Evolutionary conservation across 2,888 invertebrate species (phyloP), one percentile per base, ranked within the genome.

Genomic region (Lomographa bimaculata): DNA sequence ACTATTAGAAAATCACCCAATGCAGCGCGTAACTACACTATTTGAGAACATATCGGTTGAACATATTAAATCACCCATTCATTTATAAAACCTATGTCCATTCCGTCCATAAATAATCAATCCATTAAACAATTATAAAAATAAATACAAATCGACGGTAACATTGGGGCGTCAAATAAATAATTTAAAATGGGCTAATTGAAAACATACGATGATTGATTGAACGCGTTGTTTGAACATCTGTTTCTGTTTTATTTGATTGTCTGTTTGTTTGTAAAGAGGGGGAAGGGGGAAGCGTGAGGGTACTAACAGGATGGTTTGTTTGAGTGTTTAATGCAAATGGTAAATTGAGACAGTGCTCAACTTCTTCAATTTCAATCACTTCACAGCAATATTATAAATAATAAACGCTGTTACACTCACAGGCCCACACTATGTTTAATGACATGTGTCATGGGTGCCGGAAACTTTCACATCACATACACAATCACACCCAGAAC

Each of bases 161-260:
- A n/a, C n/a, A n/a, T 16, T 28, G 17, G 30, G 46, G 46, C 25
- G 43, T 43, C 20, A 43, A 45, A 49, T 54, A 46, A 46, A 49
- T 49, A 43, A 46, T 47, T 40, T 39, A 50, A 52, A 44, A 37
- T 29, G 25, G 46, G 60, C 65, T 67, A 68, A 69, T 68, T 67
- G 62, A 63, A 67, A 68, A 53, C 62, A 60, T 64, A 68, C 63
- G 63, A 58, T 73, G 70, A 74, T 73, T 70, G 71, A 71, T 77
- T 57, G 63, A 65, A 62, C 64, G 63, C 57, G 57, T 43, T 77
- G 66, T 79, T 79, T 80, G 79, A 58, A 77, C 81, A 81, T 79
- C 79, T 81, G 57, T 38, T 55, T 21, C 41, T 61, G 64, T 63
- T 68, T 66, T 62, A 70, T 65, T 71, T 64, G 51, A 68, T 46